Percentiles rank a stretch among this genome's conserved stretches.
Conservation (phyloP, 1,140 invertebrate species). For the Radopholus similis region DNA sequence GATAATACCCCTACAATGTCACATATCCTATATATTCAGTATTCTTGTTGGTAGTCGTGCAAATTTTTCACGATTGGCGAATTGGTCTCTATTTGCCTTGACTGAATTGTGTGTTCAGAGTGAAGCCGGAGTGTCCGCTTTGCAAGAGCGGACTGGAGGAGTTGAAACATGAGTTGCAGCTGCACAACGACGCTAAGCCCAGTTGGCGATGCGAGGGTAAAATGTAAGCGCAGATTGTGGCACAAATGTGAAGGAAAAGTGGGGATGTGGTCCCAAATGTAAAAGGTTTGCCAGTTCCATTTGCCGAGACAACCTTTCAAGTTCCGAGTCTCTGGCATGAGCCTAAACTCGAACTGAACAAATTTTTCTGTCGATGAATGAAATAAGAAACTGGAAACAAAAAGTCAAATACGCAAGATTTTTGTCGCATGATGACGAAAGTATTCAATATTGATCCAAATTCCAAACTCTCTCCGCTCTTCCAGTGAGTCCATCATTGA, state of each 20-base stretch:
- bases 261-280: too few species aligned
- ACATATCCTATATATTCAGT: background rate
- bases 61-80: background rate
- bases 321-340: too few species aligned
- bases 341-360: too few species aligned
- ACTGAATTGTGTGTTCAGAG: background rate
- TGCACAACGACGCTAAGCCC: background rate
- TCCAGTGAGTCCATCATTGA: conserved; percentile 18
- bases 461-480: background rate
- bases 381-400: too few species aligned
- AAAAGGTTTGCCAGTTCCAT: too few species aligned
- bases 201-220: conserved; percentile 11
- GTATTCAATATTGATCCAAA: background rate
- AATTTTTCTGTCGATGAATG: too few species aligned
- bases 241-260: too few species aligned
- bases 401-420: too few species aligned
- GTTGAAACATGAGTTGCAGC: conserved; percentile 15
- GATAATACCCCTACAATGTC: background rate
- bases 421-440: background rate
- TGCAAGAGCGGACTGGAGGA: conserved; percentile 17
- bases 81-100: background rate
- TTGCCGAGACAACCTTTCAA: too few species aligned
- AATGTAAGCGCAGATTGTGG: conserved; percentile 7
- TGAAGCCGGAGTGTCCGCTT: conserved; percentile 17
- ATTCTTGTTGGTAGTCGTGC: conserved; percentile 5